These are phyloP conservation scores for Camelus bactrianus DNA, from an alignment of 2,113 vertebrate genomes.

Conservation along the genomic window DNA sequence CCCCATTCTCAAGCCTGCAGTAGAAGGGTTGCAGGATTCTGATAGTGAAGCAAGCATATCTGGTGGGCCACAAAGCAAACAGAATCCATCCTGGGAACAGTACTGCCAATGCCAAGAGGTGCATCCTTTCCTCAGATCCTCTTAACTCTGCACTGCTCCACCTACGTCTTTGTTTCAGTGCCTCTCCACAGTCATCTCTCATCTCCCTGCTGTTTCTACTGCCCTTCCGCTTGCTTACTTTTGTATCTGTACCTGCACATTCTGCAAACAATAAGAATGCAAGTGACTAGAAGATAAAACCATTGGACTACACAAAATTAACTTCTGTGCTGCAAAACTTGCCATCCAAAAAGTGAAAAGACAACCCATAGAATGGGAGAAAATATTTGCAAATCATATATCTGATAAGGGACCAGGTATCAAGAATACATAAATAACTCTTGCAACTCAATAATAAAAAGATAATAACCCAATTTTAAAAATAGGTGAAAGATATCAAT, in stretches of 20 bases:
- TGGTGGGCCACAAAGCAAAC: not conserved
- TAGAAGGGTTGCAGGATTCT: not conserved
- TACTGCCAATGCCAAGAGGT: not conserved
- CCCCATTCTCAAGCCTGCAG: not conserved
- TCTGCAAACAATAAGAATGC: conserved; percentile 15
- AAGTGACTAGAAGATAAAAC: not conserved
- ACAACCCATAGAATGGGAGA: not conserved
- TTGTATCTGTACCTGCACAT: not conserved
- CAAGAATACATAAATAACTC: not conserved
- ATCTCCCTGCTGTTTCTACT: not conserved
- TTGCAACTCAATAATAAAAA: conserved; percentile 23
- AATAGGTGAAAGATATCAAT: conserved; percentile 18
- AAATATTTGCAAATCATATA: not conserved
- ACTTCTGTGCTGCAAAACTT: not conserved
- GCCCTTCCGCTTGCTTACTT: conserved; percentile 18
- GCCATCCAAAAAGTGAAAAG: conserved; percentile 13
- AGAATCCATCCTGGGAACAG: no score
- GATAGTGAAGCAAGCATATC: not conserved
- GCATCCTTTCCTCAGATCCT: not conserved
- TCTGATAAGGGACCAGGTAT: not conserved
- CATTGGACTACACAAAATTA: not conserved
- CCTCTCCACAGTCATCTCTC: not conserved
- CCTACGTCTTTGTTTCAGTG: not conserved
- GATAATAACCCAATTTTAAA: not conserved
- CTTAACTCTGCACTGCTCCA: not conserved